Base-by-base conservation (phyloP, 2,797 vertebrate genomes). In the Tragelaphus oryx region DNA sequence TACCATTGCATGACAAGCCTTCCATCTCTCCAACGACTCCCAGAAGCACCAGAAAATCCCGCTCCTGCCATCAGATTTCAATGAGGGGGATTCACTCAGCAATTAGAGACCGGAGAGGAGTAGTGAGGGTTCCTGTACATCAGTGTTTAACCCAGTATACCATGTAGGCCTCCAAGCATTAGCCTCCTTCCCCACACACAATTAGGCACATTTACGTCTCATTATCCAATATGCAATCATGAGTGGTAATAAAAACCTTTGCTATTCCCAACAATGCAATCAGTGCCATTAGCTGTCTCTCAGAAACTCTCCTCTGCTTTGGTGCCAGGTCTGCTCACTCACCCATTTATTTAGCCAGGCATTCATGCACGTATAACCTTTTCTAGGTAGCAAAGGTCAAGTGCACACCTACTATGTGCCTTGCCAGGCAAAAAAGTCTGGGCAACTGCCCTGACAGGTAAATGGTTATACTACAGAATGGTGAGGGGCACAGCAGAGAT, bases 141-240 rank as follows among this genome's bases (percentile, higher is more conserved):
- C 59, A 95, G 74, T 37, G 85, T 89, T 97, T 94, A 97, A 81
- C 81, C 97, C 96, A 89, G 90, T 78, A 84, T 75, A 82, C 93
- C 80, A 84, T 76, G 71, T 86, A 68, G 91, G 81, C 95, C 97
- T 95, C 76, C 97, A 94, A 94, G 92, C 93, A 89, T 76, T 96
- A 96, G 88, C 87, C 62, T 85, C 30, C 89, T 41, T 87, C 62
- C 71, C 88, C 52, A 55, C 33, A 95, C 93, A 97, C 94, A 96
- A 93, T 55, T 96, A 97, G 96, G 88, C 91, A 92, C 92, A 96
- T 88, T 96, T 95, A 97, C 81, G 91, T 98, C 93, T 96, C 94
- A 95, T 96, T 98, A 97, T 74, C 91, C 96, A 97, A 94, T 16
- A 85, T 0, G 18, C 57, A 96, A 94, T 87, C 96, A 94, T 11